Base-by-base conservation (phyloP, 2,888 invertebrate genomes). In the Metalampra italica region DNA sequence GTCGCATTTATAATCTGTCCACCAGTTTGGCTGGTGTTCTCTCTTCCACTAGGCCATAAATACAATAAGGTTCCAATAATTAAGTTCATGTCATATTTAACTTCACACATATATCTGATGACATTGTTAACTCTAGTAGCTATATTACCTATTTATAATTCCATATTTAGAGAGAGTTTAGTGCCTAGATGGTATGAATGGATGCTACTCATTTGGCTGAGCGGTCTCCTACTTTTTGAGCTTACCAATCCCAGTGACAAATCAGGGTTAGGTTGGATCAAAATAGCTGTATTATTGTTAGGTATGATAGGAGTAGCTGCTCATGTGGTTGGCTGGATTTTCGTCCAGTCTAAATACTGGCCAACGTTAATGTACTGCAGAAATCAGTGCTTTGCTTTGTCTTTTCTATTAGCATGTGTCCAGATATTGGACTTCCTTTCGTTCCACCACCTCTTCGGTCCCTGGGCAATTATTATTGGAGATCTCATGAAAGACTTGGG, bases 391-490 rank as follows among this genome's bases (percentile, higher is more conserved):
- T 97, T 99, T 73, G 99, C 98, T 0, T 90, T 98, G 71, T 96
- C 98, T 49, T 95, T 99, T 78, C 91, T 99, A 53, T 90, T 98
- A 66, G 98, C 98, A 48, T 99, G 99, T 87, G 98, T 99, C 44
- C 98, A 99, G 88, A 97, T 99, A 69, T 90, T 99, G 71, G 97
- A 98, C 90, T 99, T 99, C 81, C 90, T 99, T 44, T 98, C 98
- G 22, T 99, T 99, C 79, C 99, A 99, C 83, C 98, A 99, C 85
- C 91, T 99, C 14, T 99, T 99, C 78, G 99, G 99, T 43, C 99
- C 99, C 0, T 99, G 99, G 99, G 99, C 99, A 32, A 99, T 99
- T 75, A 99, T 99, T 78, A 99, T 99, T 71, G 96, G 98, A 15
- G 96, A 97, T 81, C 90, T 97, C 49, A 94, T 97, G 93, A 97